Percentiles rank a stretch among this genome's conserved stretches.
These are phyloP conservation scores for Sicus ferrugineus DNA, from an alignment of 2,888 invertebrate species.

Conservation along the genomic window DNA sequence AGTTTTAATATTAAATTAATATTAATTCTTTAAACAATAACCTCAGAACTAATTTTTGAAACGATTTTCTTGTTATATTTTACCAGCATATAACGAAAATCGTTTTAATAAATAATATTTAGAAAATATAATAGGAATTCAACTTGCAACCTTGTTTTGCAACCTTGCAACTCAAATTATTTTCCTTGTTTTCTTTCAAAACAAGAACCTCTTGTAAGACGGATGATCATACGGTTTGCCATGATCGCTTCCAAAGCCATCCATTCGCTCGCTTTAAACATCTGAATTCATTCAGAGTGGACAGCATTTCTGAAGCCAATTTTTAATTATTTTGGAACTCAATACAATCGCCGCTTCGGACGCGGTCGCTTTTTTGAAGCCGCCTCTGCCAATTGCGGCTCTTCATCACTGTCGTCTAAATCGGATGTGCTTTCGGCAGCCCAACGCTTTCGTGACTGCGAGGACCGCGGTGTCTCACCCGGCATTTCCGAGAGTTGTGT, in stretches of 20 bases:
- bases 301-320: background rate
- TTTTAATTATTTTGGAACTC: background rate
- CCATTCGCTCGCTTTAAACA: too few relatives aligned
- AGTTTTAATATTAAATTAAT: too few relatives aligned
- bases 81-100: slow-evolving; percentile 16
- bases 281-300: too few relatives aligned
- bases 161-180: too few relatives aligned
- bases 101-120: too few relatives aligned
- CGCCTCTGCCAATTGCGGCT: background rate
- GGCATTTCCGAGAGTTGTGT: background rate
- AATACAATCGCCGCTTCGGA: background rate
- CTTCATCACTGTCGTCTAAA: background rate
- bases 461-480: background rate
- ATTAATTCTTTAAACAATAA: background rate
- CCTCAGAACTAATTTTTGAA: background rate
- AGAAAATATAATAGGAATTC: too few relatives aligned
- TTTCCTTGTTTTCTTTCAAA: too few relatives aligned
- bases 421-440: background rate
- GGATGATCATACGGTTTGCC: too few relatives aligned
- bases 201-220: too few relatives aligned
- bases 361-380: background rate
- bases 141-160: too few relatives aligned
- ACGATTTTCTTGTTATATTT: slow-evolving; percentile 16
- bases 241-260: too few relatives aligned
- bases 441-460: background rate